Conservation (phyloP, 30 jellyfish, hydroid and myxozoan genomes). For the Aurelia aurita region DNA sequence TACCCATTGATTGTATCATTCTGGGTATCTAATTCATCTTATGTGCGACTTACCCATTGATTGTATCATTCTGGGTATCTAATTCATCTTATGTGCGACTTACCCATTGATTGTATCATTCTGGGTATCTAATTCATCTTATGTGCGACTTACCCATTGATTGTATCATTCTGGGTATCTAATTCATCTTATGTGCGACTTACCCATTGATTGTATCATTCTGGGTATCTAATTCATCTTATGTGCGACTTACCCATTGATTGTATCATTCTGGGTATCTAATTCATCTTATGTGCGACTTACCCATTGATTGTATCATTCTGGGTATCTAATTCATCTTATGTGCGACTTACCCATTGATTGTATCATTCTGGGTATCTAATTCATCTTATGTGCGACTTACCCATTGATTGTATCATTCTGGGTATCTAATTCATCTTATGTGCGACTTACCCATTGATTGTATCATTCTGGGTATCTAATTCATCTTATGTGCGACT, state of each 20-base stretch:
- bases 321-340: slow-evolving; percentile 36
- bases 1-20: slow-evolving; percentile 42
- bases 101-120: slow-evolving; percentile 42
- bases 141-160: slow-evolving; percentile 9
- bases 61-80: slow-evolving; percentile 25
- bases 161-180: slow-evolving; percentile 25
- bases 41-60: slow-evolving; percentile 9
- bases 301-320: slow-evolving; percentile 42
- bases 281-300: slow-evolving; percentile 27
- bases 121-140: slow-evolving; percentile 36
- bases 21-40: slow-evolving; percentile 36
- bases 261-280: slow-evolving; percentile 25
- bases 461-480: slow-evolving; percentile 25
- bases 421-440: slow-evolving; percentile 36
- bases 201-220: slow-evolving; percentile 42
- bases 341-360: slow-evolving; percentile 9
- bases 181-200: slow-evolving; percentile 27
- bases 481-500: slow-evolving; percentile 27
- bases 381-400: slow-evolving; percentile 27
- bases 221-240: slow-evolving; percentile 36
- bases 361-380: slow-evolving; percentile 25
- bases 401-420: slow-evolving; percentile 42
- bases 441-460: slow-evolving; percentile 9
- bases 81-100: slow-evolving; percentile 27
- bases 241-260: slow-evolving; percentile 9